Conservation (phyloP, 2,797 vertebrate genomes). For the Coranthus polyacanthus region DNA sequence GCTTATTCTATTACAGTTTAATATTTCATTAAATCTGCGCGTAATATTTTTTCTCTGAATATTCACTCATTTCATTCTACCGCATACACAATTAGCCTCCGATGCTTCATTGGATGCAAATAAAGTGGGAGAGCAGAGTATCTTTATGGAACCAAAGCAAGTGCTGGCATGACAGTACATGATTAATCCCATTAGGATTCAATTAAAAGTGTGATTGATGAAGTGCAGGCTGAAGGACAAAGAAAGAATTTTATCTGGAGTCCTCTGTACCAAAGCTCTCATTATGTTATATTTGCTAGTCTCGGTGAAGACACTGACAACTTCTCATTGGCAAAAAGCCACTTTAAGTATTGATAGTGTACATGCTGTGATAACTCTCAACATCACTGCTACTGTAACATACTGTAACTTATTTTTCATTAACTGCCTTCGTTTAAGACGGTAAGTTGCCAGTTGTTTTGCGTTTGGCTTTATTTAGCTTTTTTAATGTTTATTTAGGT, state of each 20-base stretch:
- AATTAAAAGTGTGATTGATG: conserved; percentile 77
- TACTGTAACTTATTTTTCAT: neutral
- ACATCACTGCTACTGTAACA: neutral
- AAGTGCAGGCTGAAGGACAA: conserved; percentile 67
- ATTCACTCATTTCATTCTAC: conserved; percentile 36
- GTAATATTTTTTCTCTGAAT: conserved; percentile 30
- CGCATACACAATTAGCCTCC: conserved; percentile 50
- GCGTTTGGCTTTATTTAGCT: neutral
- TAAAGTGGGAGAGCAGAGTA: conserved; percentile 55
- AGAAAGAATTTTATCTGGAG: conserved; percentile 56
- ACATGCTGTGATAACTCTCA: neutral
- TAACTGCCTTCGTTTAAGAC: neutral
- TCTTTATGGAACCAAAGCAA: conserved; percentile 55
- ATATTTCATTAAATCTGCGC: conserved; percentile 41
- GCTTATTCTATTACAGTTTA: conserved; percentile 26
- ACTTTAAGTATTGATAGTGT: neutral
- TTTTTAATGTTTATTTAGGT: conserved; percentile 34
- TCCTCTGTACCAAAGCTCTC: conserved; percentile 33
- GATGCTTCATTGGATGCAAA: conserved; percentile 40
- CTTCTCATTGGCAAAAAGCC: conserved; percentile 16
- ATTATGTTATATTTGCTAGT: conserved; percentile 22
- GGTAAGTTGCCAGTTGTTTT: neutral
- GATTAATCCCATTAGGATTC: conserved; percentile 77
- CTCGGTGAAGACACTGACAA: neutral
- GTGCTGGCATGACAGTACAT: conserved; percentile 64